Evolutionary conservation across 64 coral and sea anemone genomes (phyloP).

Genomic region (Pocillopora verrucosa): DNA sequence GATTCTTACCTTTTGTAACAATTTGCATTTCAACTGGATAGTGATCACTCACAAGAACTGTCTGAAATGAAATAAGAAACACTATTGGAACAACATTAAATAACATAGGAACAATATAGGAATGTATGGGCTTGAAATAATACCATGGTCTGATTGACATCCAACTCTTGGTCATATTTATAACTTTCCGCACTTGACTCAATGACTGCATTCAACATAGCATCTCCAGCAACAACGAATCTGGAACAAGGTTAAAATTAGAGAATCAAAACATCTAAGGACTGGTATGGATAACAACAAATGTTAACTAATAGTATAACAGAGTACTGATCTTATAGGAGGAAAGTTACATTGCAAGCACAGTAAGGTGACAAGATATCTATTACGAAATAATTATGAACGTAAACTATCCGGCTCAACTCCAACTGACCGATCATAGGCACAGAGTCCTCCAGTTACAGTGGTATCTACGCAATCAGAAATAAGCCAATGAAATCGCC

Average conservation of each 20-base stretch:
- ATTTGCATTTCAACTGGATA: constrained; percentile 93
- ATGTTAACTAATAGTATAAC: too few species aligned
- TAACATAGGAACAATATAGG: not conserved
- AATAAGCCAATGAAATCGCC: constrained; percentile 93
- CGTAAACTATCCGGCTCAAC: not conserved
- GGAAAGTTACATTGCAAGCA: too few species aligned
- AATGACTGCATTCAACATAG: constrained; percentile 49
- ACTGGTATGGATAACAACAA: too few species aligned
- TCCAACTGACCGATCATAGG: constrained; percentile 80
- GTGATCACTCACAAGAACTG: constrained; percentile 74
- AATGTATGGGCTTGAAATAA: too few species aligned
- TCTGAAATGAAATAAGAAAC: constrained; percentile 11
- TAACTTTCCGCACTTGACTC: constrained; percentile 62
- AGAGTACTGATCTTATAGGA: too few species aligned
- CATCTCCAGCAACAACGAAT: constrained; percentile 74
- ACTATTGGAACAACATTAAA: not conserved
- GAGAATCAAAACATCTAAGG: not conserved
- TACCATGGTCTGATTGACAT: constrained; percentile 42
- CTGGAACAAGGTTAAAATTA: constrained; percentile 10
- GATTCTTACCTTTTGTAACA: constrained; percentile 61
- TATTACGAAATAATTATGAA: not conserved
- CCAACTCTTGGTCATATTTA: constrained; percentile 65
- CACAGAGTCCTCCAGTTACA: constrained; percentile 62
- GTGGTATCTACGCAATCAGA: constrained; percentile 86
- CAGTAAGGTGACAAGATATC: too few species aligned